phyloP scores from a whole-genome alignment of 1,140 invertebrate genomes.

The Bicyclus anynana region DNA sequence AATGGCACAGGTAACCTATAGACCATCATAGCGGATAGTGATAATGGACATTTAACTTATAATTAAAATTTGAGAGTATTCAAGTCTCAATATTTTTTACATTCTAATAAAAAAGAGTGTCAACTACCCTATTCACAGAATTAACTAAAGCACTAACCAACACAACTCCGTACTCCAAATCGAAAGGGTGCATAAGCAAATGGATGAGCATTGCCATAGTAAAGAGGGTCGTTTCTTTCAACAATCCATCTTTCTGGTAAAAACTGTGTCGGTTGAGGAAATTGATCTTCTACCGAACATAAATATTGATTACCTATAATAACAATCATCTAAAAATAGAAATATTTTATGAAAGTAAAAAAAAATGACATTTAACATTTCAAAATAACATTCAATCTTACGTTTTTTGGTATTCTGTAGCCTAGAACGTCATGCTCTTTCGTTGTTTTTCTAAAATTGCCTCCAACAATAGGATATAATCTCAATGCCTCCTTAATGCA shows the following conservation, averaged over 20 bases:
- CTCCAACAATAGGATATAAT: slow-evolving; percentile 74
- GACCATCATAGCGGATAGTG: no score
- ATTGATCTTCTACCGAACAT: slow-evolving; percentile 68
- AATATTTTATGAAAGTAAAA: not conserved
- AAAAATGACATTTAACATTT: not conserved
- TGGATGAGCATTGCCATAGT: slow-evolving; percentile 27
- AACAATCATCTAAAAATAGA: slow-evolving; percentile 9
- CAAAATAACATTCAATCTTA: slow-evolving; percentile 4
- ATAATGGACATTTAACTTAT: no score
- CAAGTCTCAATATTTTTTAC: no score
- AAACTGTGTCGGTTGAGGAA: slow-evolving; percentile 62
- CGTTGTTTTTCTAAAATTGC: slow-evolving; percentile 68
- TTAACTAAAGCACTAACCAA: slow-evolving; percentile 56
- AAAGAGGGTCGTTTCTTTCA: slow-evolving; percentile 48
- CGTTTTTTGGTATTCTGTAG: slow-evolving; percentile 55
- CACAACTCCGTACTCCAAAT: slow-evolving; percentile 78
- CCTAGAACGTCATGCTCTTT: slow-evolving; percentile 78
- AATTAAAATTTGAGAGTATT: no score
- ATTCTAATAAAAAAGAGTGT: no score
- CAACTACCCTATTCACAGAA: no score
- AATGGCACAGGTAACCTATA: no score
- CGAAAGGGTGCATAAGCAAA: slow-evolving; percentile 75
- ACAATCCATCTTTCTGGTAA: slow-evolving; percentile 79
- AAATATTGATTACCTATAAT: slow-evolving; percentile 13
- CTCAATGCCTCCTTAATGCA: slow-evolving; percentile 82